phyloP scores from a whole-genome alignment of 2,888 invertebrate genomes.

The Micropterix aruncella region DNA sequence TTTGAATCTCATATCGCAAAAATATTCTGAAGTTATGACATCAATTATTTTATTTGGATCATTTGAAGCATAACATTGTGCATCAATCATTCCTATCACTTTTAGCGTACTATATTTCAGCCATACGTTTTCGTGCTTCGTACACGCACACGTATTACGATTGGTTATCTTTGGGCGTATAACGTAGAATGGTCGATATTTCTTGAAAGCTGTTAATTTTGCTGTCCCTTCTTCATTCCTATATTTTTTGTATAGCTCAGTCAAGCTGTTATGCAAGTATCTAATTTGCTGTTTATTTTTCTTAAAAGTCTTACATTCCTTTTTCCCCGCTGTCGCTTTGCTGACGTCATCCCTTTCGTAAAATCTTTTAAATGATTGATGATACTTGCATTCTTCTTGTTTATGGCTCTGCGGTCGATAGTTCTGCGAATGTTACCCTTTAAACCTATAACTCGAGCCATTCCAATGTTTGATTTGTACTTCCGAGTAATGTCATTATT shows the following conservation, averaged over 20 bases:
- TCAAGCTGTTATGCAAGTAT: no score
- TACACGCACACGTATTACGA: no score
- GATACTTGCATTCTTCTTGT: no score
- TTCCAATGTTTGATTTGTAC: constrained; percentile 2
- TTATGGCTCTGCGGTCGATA: constrained; percentile 1
- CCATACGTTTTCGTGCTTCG: not conserved
- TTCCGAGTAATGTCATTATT: not conserved
- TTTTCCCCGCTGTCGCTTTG: constrained; percentile 3
- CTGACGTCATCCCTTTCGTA: constrained; percentile 3
- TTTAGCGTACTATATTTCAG: constrained; percentile 4
- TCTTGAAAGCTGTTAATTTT: no score
- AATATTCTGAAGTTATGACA: not conserved
- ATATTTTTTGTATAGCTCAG: no score
- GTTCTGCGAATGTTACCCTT: constrained; percentile 4
- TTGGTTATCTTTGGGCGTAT: no score
- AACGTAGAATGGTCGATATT: no score
- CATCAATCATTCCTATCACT: not conserved
- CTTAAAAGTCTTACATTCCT: constrained; percentile 1
- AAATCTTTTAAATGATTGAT: constrained; percentile 1
- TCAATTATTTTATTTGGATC: constrained; percentile 2
- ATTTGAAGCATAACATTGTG: not conserved
- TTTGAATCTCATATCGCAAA: constrained; percentile 1
- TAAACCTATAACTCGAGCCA: constrained; percentile 3
- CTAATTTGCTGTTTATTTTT: no score
- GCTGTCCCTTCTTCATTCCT: no score